These are phyloP conservation scores for Trachelus tabidus DNA, from an alignment of 2,888 invertebrate genomes.

Conservation along the genomic window DNA sequence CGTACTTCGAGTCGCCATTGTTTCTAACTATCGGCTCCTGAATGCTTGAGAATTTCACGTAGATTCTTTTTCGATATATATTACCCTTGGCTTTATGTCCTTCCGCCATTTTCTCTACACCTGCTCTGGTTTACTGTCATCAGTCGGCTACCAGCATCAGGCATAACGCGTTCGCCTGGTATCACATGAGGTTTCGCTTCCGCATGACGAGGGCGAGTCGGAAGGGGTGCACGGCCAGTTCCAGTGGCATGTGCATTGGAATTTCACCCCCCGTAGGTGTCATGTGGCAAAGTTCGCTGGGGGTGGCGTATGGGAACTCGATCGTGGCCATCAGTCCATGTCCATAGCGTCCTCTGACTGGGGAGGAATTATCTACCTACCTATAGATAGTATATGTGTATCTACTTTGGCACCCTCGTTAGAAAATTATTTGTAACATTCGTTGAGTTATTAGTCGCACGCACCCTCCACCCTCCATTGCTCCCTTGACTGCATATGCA, in stretches of 20 bases:
- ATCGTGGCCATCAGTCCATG: conserved; percentile 58
- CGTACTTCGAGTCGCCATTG: conserved; percentile 29
- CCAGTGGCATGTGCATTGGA: conserved; percentile 56
- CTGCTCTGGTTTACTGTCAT: neutral
- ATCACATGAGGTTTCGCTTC: conserved; percentile 38
- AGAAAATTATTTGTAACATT: conserved; percentile 46
- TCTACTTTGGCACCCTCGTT: conserved; percentile 21
- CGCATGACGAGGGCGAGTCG: conserved; percentile 41
- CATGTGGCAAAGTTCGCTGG: conserved; percentile 62
- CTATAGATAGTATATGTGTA: conserved; percentile 6
- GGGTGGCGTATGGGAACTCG: conserved; percentile 62
- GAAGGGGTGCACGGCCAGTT: conserved; percentile 31
- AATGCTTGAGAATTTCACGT: neutral
- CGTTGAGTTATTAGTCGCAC: conserved; percentile 23
- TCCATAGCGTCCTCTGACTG: conserved; percentile 23
- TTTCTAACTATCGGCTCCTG: conserved; percentile 39
- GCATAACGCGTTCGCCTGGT: conserved; percentile 5
- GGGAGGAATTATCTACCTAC: neutral
- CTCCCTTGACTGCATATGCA: neutral
- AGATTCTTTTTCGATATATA: neutral
- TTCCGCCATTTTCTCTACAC: neutral
- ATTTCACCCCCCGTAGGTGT: conserved; percentile 53
- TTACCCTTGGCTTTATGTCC: neutral
- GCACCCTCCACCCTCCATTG: neutral
- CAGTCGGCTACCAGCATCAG: neutral